A percentile compares a stretch with the other conserved stretches of the same genome.
Evolutionary conservation across 37 sponge, comb jelly and placozoan genomes (phyloP).

Genomic region (Petrosia ficiformis): DNA sequence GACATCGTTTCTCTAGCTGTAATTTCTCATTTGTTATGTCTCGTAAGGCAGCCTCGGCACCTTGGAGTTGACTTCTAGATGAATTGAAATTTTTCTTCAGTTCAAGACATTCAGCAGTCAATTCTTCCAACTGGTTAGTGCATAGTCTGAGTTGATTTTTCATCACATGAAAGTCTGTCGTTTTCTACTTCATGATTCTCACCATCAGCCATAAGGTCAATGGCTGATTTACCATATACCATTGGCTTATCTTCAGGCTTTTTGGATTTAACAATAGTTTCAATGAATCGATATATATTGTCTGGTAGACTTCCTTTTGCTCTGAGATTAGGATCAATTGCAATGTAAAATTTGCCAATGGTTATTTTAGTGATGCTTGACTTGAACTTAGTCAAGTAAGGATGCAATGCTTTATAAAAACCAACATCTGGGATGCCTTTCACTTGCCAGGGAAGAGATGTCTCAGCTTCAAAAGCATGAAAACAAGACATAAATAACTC

Average conservation of each 20-base stretch:
- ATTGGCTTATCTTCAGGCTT: too few species aligned
- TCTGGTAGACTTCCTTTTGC: conserved; percentile 3
- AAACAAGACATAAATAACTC: background rate
- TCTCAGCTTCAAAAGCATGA: background rate
- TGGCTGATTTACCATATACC: background rate
- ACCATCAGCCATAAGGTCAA: too few species aligned
- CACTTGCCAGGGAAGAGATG: background rate
- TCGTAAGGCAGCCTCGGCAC: background rate
- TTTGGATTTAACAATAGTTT: background rate
- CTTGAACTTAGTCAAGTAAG: background rate
- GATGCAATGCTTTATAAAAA: background rate
- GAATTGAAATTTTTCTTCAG: background rate
- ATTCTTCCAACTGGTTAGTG: too few species aligned
- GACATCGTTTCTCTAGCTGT: too few species aligned
- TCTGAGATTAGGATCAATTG: conserved; percentile 22
- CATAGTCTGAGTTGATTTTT: background rate
- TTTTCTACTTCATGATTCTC: too few species aligned
- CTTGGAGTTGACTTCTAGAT: background rate
- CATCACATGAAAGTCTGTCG: too few species aligned
- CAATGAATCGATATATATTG: conserved; percentile 27
- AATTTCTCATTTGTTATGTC: too few species aligned
- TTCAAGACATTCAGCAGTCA: background rate
- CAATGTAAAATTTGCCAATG: conserved; percentile 29
- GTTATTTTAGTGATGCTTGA: background rate
- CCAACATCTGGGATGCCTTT: background rate